phyloP scores from a whole-genome alignment of 2,797 vertebrate genomes.

The Argentina silus region DNA sequence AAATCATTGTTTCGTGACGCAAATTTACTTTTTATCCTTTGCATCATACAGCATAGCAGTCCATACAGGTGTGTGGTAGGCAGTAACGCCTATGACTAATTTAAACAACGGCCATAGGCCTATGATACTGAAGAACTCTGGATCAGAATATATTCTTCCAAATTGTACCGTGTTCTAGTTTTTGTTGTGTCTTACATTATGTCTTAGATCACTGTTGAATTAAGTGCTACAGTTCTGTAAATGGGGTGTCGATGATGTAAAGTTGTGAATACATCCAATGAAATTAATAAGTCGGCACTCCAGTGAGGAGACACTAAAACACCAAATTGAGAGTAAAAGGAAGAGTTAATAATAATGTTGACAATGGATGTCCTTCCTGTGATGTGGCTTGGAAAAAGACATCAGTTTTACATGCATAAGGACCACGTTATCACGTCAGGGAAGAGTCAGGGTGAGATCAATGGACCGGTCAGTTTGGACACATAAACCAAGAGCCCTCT shows the following conservation, averaged over 20 bases:
- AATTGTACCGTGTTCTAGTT: no score
- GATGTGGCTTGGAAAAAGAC: not conserved
- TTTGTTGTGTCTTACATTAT: no score
- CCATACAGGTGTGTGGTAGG: no score
- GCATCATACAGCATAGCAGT: not conserved
- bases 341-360: slow-evolving; percentile 35
- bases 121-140: no score
- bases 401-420: not conserved
- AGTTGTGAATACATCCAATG: no score
- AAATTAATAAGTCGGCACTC: not conserved
- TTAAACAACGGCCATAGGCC: no score
- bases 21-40: not conserved
- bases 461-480: slow-evolving; percentile 44
- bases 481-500: slow-evolving; percentile 41
- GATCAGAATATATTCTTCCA: no score
- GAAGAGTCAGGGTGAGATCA: slow-evolving; percentile 26
- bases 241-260: no score
- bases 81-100: no score
- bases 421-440: not conserved
- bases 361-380: not conserved
- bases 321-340: slow-evolving; percentile 26
- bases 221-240: no score
- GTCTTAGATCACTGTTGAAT: no score
- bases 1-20: not conserved
- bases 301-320: slow-evolving; percentile 52